Evolutionary conservation across 92 coral and sea anemone species (phyloP).

Genomic region (Siderastrea radians): DNA sequence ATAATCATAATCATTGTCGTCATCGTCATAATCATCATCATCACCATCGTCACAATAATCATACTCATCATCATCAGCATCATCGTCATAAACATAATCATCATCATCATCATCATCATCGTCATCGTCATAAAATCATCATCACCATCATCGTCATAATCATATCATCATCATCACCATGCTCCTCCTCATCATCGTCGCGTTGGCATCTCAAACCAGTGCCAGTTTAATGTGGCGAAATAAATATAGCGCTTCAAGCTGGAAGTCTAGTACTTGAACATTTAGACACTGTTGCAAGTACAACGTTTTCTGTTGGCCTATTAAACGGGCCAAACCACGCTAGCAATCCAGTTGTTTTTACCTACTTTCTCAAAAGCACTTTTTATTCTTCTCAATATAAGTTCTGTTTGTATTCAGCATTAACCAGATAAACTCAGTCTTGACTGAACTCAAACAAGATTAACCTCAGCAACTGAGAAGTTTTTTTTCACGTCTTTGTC

Average conservation of each 20-base stretch:
- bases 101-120: too few species aligned
- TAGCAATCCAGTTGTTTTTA: too few species aligned
- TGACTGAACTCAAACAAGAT: neutral
- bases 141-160: neutral
- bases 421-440: neutral
- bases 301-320: too few species aligned
- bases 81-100: too few species aligned
- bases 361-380: too few species aligned
- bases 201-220: neutral
- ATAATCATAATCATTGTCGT: neutral
- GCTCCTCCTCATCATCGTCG: neutral
- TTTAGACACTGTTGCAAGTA: too few species aligned
- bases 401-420: neutral
- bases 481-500: neutral
- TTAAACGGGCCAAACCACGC: too few species aligned
- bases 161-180: neutral
- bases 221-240: too few species aligned
- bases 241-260: too few species aligned
- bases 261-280: too few species aligned
- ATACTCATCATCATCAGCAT: too few species aligned
- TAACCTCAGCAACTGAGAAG: neutral
- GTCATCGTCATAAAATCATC: neutral
- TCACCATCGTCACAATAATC: neutral
- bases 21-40: conserved; percentile 4
- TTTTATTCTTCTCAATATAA: too few species aligned